A percentile compares a stretch with the other conserved stretches of the same genome.
Evolutionary conservation across 2,797 vertebrate species (phyloP).

Genomic region (Adrianichthys oophorus): DNA sequence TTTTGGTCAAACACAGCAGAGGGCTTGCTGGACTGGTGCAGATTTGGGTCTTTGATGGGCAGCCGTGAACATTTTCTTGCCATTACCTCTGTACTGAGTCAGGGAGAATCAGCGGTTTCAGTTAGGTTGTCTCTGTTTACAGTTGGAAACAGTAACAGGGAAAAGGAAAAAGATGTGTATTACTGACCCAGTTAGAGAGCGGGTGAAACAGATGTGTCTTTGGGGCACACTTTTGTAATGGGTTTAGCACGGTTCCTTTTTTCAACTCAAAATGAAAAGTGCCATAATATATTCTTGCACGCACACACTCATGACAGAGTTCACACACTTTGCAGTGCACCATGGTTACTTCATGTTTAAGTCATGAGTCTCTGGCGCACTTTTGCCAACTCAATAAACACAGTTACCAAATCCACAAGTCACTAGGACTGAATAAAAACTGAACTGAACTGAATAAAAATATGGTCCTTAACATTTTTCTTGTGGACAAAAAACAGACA

Average conservation of each 20-base stretch:
- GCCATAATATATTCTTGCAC: constrained; percentile 20
- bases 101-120: constrained; percentile 29
- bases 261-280: constrained; percentile 42
- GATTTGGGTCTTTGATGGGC: constrained; percentile 21
- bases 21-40: constrained; percentile 15
- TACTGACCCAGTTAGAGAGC: constrained; percentile 43
- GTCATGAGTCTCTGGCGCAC: constrained; percentile 44
- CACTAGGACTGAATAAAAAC: constrained; percentile 5
- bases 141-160: constrained; percentile 26
- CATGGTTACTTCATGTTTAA: constrained; percentile 51
- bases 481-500: neutral
- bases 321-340: constrained; percentile 24
- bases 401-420: constrained; percentile 29
- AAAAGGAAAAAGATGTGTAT: constrained; percentile 35
- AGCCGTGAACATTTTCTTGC: constrained; percentile 21
- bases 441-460: constrained; percentile 24
- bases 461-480: constrained; percentile 11
- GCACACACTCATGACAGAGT: constrained; percentile 14
- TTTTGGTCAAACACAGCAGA: constrained; percentile 16
- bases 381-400: constrained; percentile 45
- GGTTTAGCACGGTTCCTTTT: constrained; percentile 44
- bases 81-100: constrained; percentile 22
- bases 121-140: constrained; percentile 37
- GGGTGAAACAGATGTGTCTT: constrained; percentile 28
- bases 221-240: constrained; percentile 40